Evolutionary conservation across 2,888 invertebrate genomes (phyloP).

Genomic region (Pediacus dermestoides): DNA sequence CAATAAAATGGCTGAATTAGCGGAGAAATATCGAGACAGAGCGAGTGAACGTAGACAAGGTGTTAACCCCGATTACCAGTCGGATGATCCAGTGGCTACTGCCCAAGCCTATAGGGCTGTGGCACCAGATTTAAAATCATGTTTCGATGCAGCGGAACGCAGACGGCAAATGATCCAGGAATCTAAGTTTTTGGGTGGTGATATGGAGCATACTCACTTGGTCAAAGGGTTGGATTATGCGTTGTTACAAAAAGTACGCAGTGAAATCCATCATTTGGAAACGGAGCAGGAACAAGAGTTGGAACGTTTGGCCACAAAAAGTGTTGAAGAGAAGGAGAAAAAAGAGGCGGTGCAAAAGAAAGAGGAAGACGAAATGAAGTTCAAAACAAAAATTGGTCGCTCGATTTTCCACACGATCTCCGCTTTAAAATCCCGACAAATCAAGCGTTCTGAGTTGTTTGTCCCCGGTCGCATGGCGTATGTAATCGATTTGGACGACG

Average conservation of each 20-base stretch:
- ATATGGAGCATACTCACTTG: slow-evolving; percentile 99
- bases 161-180: slow-evolving; percentile 94
- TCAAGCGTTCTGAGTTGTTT: slow-evolving; percentile 86
- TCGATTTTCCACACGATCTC: slow-evolving; percentile 69
- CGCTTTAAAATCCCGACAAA: slow-evolving; percentile 66
- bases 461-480: slow-evolving; percentile 97
- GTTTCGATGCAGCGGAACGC: slow-evolving; percentile 91
- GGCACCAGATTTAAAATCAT: slow-evolving; percentile 92
- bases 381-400: slow-evolving; percentile 76
- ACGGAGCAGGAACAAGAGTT: slow-evolving; percentile 79
- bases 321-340: slow-evolving; percentile 49
- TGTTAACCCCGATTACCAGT: slow-evolving; percentile 72
- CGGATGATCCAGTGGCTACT: slow-evolving; percentile 79
- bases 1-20: slow-evolving; percentile 88
- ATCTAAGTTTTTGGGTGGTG: slow-evolving; percentile 99
- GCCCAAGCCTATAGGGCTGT: slow-evolving; percentile 76
- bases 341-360: slow-evolving; percentile 52
- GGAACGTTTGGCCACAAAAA: slow-evolving; percentile 66
- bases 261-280: slow-evolving; percentile 81
- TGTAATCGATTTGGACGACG: slow-evolving; percentile 87
- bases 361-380: slow-evolving; percentile 72
- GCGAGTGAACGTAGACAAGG: slow-evolving; percentile 78
- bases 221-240: slow-evolving; percentile 96
- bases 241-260: slow-evolving; percentile 86
- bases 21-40: slow-evolving; percentile 88